Evolutionary conservation across 2,113 vertebrate genomes (phyloP), one percentile per base, ranked within the genome.

Genomic region (Echinops telfairi): DNA sequence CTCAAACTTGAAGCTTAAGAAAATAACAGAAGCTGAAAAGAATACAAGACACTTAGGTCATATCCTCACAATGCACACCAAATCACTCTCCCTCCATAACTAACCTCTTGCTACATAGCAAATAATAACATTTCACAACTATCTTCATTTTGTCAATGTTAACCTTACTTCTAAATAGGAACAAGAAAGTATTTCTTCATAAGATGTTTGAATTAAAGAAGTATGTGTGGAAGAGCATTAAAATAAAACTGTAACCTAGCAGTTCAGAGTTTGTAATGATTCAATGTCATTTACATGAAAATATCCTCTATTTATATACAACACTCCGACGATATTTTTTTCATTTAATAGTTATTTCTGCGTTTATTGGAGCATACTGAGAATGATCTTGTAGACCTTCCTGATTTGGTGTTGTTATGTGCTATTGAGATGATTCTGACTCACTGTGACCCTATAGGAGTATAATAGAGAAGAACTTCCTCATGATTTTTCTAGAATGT

Each of bases 151-250:
- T 43, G 71, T 29, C 23, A 73, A 82, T 6, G 2, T 43, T 71
- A 81, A 79, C 25, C 47, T 68, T 75, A 33, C 60, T 73, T 90
- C 82, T 90, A 75, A 27, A n/a, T 75, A 75, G 43, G 66, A 60
- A 29, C 33, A 71, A 71, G 36, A 40, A 73, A 86, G 6, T 29
- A 73, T 25, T 86, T 73, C 22, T 73, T 25, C 43, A 73, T 27
- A 57, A 53, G 12, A 57, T 53, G 70, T 85, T 53, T 25, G 31
- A 33, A 71, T 71, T 33, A 84, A 23, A 33, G 31, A 85, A 71
- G 23, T 85, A 33, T 2, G 27, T 23, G 40, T 33, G 14, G 31
- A n/a, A 71, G 83, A 31, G 31, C 47, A 70, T 85, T 7, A 70
- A 85, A 70, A 85, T 47, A 16, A 70, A 53, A 85, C 31, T 33